Percentiles rank a stretch among this genome's conserved stretches.
Conservation (phyloP, 2,797 vertebrate genomes). For the Phaenicophaeus curvirostris region DNA sequence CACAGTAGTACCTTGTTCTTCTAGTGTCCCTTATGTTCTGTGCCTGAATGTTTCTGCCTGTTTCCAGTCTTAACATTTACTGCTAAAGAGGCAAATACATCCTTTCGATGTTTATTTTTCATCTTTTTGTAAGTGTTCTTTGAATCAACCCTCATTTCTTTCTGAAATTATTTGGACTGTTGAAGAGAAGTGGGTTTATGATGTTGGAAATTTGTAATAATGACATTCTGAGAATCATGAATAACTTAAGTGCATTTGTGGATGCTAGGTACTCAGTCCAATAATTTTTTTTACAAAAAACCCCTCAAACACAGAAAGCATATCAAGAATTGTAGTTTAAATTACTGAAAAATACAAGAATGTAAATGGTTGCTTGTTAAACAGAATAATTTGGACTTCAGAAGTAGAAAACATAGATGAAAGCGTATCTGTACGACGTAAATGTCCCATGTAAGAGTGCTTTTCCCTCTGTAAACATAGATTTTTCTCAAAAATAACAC, state of each 20-base stretch:
- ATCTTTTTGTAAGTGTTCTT: neutral
- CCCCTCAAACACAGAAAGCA: fast-evolving
- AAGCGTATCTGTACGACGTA: no score
- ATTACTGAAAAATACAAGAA: neutral
- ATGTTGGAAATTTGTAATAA: neutral
- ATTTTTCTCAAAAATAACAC: neutral
- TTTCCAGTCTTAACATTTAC: neutral
- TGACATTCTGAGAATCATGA: neutral
- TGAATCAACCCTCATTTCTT: neutral
- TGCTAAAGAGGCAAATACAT: neutral
- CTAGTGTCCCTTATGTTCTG: neutral
- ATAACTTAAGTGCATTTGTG: neutral
- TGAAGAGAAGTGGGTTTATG: neutral
- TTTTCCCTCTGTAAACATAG: neutral
- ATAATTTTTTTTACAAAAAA: neutral
- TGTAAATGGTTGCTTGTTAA: neutral
- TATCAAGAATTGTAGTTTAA: neutral
- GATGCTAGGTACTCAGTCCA: neutral
- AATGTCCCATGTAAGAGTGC: neutral
- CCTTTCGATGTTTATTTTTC: neutral
- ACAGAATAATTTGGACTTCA: neutral
- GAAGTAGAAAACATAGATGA: neutral
- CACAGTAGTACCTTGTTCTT: neutral
- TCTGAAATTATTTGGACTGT: neutral
- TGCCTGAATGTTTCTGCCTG: neutral